Evolutionary conservation across 2,113 vertebrate species (phyloP).

Genomic region (Dipodomys stephensi): DNA sequence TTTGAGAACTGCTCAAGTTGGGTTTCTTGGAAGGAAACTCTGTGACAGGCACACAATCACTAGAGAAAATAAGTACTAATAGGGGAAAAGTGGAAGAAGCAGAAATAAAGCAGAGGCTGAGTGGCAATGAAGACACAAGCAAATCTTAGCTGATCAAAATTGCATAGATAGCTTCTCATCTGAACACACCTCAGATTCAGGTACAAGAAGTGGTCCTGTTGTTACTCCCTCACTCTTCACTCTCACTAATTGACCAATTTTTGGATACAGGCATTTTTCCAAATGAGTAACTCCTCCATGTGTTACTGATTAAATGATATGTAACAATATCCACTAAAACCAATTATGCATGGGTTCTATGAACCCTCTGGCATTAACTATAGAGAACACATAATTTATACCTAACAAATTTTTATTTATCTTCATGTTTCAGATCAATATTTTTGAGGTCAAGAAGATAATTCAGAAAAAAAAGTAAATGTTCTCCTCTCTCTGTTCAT

Average conservation of each 20-base stretch:
- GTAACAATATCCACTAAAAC: neutral
- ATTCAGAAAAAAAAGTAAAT: neutral
- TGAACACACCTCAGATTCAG: neutral
- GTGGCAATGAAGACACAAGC: neutral
- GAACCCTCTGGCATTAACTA: neutral
- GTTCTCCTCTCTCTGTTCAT: neutral
- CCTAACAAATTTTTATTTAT: neutral
- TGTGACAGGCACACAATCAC: neutral
- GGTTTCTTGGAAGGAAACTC: neutral
- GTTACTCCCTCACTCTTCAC: fast-evolving
- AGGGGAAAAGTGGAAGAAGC: neutral
- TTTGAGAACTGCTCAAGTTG: neutral
- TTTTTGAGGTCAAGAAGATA: neutral
- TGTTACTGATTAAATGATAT: neutral
- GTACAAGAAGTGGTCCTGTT: neutral
- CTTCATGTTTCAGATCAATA: neutral
- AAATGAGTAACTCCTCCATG: neutral
- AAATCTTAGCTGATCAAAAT: neutral
- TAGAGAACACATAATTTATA: neutral
- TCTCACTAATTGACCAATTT: neutral
- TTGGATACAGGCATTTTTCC: neutral
- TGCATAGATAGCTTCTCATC: neutral
- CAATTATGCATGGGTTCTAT: neutral
- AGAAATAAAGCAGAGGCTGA: neutral
- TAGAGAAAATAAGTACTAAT: neutral